Evolutionary conservation across 1,140 invertebrate genomes (phyloP).

Genomic region (Luehdorfia chinensis): DNA sequence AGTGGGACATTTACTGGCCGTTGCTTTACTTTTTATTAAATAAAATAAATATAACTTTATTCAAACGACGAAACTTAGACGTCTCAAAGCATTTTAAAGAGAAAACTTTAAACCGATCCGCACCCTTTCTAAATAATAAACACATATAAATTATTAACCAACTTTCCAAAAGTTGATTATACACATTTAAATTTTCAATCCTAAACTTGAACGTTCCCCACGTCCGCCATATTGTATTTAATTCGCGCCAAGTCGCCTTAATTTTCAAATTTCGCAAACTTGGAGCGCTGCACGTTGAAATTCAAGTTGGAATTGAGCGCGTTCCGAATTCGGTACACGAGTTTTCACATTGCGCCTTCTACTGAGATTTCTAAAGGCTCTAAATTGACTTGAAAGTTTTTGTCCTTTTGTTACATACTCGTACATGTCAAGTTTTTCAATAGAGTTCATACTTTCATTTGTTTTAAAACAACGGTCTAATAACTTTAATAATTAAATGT

Average conservation of each 20-base stretch:
- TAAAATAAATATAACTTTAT: too few species aligned
- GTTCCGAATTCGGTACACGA: slow-evolving; percentile 64
- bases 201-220: slow-evolving; percentile 22
- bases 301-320: slow-evolving; percentile 51
- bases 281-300: slow-evolving; percentile 65
- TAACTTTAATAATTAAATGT: too few species aligned
- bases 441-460: too few species aligned
- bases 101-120: too few species aligned
- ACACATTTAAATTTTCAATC: slow-evolving; percentile 18
- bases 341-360: slow-evolving; percentile 48
- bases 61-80: too few species aligned
- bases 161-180: slow-evolving; percentile 16
- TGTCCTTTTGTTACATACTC: too few species aligned
- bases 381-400: slow-evolving; percentile 40
- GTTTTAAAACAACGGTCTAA: too few species aligned
- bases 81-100: too few species aligned
- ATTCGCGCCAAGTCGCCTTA: slow-evolving; percentile 65
- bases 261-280: slow-evolving; percentile 73
- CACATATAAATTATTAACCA: slow-evolving; percentile 15
- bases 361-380: slow-evolving; percentile 5
- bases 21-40: too few species aligned
- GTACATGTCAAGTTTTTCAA: too few species aligned
- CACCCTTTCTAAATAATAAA: too few species aligned
- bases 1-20: too few species aligned
- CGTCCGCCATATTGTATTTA: slow-evolving; percentile 66